A percentile compares a stretch with the other conserved stretches of the same genome.
Evolutionary conservation across 37 sponge, comb jelly and placozoan species (phyloP).

Genomic region (Cliona cf. orientalis): DNA sequence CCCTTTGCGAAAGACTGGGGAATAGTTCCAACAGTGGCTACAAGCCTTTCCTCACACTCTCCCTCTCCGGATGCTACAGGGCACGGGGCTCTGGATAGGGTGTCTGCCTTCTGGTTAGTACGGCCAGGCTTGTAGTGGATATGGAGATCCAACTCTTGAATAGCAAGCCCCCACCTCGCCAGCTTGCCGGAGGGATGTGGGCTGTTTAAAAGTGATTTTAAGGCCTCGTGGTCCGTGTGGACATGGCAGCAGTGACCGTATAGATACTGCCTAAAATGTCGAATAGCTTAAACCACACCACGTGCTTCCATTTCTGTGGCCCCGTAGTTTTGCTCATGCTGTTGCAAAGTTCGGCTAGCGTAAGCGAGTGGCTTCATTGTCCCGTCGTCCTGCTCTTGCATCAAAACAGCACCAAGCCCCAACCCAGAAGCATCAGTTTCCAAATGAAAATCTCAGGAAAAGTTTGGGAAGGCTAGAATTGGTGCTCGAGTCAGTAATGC

Average conservation of each 20-base stretch:
- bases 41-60: background rate
- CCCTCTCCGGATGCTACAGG: background rate
- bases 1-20: background rate
- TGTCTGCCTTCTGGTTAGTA: slow-evolving; percentile 56
- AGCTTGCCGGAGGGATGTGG: slow-evolving; percentile 70
- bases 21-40: slow-evolving; percentile 1
- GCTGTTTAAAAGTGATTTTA: slow-evolving; percentile 58
- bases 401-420: slow-evolving; percentile 65
- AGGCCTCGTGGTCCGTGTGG: slow-evolving; percentile 67
- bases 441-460: slow-evolving; percentile 18
- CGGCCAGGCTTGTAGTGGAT: slow-evolving; percentile 40
- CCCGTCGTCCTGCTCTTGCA: slow-evolving; percentile 49
- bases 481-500: slow-evolving; percentile 33
- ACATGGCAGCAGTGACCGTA: slow-evolving; percentile 62
- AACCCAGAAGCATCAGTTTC: slow-evolving; percentile 67
- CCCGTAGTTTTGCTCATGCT: slow-evolving; percentile 59
- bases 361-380: slow-evolving; percentile 35
- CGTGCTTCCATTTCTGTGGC: slow-evolving; percentile 63
- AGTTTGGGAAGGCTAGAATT: slow-evolving; percentile 50
- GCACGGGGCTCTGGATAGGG: slow-evolving; percentile 40
- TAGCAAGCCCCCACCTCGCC: slow-evolving; percentile 65
- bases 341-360: slow-evolving; percentile 63
- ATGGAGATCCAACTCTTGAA: slow-evolving; percentile 48
- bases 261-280: slow-evolving; percentile 65
- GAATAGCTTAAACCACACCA: slow-evolving; percentile 70